Evolutionary conservation across 2,888 invertebrate species (phyloP).

Genomic region (Drosophila cognata): DNA sequence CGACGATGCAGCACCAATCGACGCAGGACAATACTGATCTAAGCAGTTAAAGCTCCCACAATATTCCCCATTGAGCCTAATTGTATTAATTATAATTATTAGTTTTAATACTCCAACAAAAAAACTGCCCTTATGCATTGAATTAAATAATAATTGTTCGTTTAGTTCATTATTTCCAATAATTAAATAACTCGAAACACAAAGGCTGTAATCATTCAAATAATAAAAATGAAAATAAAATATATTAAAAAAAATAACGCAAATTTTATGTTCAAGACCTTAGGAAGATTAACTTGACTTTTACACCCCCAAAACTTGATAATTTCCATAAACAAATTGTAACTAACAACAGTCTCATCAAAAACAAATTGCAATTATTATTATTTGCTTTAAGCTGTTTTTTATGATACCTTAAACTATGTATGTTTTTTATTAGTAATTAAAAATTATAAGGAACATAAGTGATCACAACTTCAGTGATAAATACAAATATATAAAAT

Average conservation of each 20-base stretch:
- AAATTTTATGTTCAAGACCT: not conserved
- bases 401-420: not conserved
- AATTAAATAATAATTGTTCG: not conserved
- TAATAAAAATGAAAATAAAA: not conserved
- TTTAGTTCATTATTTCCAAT: not conserved
- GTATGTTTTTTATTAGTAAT: not conserved
- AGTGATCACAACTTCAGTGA: not conserved
- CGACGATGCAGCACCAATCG: not conserved
- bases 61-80: not conserved
- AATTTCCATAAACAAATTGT: not conserved
- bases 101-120: not conserved
- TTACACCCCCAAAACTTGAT: not conserved
- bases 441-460: not conserved
- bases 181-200: not conserved
- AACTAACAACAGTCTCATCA: not conserved
- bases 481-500: not conserved
- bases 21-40: not conserved
- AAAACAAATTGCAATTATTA: not conserved
- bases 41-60: not conserved
- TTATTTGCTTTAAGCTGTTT: not conserved
- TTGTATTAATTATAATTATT: not conserved
- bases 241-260: not conserved
- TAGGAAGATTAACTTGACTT: not conserved
- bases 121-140: not conserved
- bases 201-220: not conserved